phyloP scores from a whole-genome alignment of 92 coral and sea anemone species.

The Phenganax stokvisi region DNA sequence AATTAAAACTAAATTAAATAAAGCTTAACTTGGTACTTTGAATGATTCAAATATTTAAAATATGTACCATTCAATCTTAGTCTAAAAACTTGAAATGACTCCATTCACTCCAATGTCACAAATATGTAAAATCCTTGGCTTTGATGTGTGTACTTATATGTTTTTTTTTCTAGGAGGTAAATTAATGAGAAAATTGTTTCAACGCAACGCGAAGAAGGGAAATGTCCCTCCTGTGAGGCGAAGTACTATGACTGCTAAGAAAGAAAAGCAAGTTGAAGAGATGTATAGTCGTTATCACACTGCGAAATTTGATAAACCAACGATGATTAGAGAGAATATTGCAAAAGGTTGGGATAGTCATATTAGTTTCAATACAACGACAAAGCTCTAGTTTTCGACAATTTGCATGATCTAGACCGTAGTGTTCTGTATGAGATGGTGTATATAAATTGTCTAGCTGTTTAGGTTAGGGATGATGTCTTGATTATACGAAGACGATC shows the following conservation, averaged over 20 bases:
- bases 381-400: neutral
- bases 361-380: neutral
- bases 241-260: neutral
- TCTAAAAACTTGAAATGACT: neutral
- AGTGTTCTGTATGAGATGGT: neutral
- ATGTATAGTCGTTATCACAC: neutral
- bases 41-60: neutral
- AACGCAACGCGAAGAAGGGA: conserved; percentile 5
- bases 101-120: neutral
- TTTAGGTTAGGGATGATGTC: too few relatives aligned
- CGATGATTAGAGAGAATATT: conserved; percentile 5
- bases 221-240: neutral
- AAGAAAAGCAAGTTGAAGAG: neutral
- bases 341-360: conserved; percentile 26
- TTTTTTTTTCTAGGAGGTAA: conserved; percentile 27
- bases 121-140: neutral
- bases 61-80: neutral
- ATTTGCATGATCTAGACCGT: neutral
- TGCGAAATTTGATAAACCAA: neutral
- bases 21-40: too few relatives aligned
- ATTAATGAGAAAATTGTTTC: conserved; percentile 27
- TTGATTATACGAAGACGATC: too few relatives aligned
- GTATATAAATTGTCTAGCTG: too few relatives aligned
- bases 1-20: too few relatives aligned
- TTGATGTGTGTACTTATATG: neutral